Base-by-base conservation (phyloP, 2,113 vertebrate species). In the Ageneiosus marmoratus region DNA sequence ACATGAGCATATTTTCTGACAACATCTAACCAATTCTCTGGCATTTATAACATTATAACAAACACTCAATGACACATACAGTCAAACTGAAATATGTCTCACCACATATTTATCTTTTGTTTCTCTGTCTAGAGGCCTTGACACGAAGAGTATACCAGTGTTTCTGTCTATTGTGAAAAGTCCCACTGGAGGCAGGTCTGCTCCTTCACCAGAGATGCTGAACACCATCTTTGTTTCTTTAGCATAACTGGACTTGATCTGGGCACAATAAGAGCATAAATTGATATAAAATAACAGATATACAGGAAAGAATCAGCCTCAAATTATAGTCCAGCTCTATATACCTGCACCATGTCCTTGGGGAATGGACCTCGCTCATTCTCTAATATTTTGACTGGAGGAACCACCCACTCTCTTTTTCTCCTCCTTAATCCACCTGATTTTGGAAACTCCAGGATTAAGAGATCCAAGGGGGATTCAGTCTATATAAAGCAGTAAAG, bases 361-460 rank as follows among this genome's bases (percentile, higher is more conserved):
- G 94, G 94, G 79, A 81, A 94, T 0, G 24, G 73, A 60, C 92
- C 91, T 77, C 51, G 84, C 1, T 10, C 0, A 41, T 93, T 91
- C 80, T 95, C 94, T 0, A 44, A 0, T 51, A 92, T 16, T 32
- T 0, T 70, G 7, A 94, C 18, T 0, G 74, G 53, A 37, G 92
- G 94, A 85, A 93, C 91, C 15, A 93, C 82, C 94, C 93, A 94
- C 1, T 83, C 93, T 83, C 94, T 92, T 87, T 94, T 95, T 60
- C 60, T 88, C 70, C 93, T 92, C 46, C 12, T 92, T 48, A 92
- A 82, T 0, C 91, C 93, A 50, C 5, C 6, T 53, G 5, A 73
- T 56, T 84, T 87, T 7, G 87, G 90, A 74, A 95, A 93, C 34
- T n/a, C 2, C 60, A 95, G 10, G 51, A 91, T 27, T 5, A 87